Percentiles rank a stretch among this genome's conserved stretches.
These are phyloP conservation scores for Diaphora mendica DNA, from an alignment of 2,888 invertebrate species.

Conservation along the genomic window DNA sequence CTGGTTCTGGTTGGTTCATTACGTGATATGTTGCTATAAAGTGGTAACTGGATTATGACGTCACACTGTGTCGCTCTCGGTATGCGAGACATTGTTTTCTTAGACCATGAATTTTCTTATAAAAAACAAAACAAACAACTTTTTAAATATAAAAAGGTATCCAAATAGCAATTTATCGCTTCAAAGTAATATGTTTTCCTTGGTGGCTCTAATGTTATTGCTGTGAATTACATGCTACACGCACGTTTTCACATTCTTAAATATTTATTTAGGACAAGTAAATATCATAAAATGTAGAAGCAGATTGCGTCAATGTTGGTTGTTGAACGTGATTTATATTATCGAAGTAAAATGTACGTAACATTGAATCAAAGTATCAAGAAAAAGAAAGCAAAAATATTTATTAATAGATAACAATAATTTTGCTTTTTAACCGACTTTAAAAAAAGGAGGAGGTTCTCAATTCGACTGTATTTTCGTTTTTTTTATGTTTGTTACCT, in stretches of 20 bases:
- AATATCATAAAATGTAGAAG: slow-evolving; percentile 1
- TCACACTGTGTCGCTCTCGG: no score
- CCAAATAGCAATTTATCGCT: not conserved
- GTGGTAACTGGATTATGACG: no score
- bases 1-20: no score
- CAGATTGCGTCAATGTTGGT: not conserved
- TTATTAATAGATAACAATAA: no score
- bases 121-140: not conserved
- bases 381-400: no score
- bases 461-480: no score
- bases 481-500: no score
- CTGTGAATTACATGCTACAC: slow-evolving; percentile 14
- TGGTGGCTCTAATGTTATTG: slow-evolving; percentile 18
- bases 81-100: no score
- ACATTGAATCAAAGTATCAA: not conserved
- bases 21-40: no score
- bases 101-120: no score
- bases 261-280: slow-evolving; percentile 26
- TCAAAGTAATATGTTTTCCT: not conserved
- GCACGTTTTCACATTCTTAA: slow-evolving; percentile 13
- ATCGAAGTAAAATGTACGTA: not conserved
- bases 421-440: no score
- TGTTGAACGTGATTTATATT: slow-evolving; percentile 5
- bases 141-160: not conserved
- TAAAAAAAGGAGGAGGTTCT: no score